phyloP scores from a whole-genome alignment of 1,140 invertebrate species.

The Eumeta japonica region DNA sequence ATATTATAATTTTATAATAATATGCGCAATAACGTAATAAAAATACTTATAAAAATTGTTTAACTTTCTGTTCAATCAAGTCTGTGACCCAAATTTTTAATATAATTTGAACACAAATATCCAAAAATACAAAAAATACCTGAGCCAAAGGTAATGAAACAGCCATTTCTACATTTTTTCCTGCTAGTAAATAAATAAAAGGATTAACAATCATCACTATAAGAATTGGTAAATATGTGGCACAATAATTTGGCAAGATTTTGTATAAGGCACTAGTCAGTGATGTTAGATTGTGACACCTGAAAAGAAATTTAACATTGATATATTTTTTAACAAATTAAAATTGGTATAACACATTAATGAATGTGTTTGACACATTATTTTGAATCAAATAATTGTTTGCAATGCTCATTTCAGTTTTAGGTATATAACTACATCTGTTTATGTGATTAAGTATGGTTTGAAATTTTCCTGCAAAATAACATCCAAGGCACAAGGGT shows the following conservation, averaged over 20 bases:
- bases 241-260: slow-evolving; percentile 76
- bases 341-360: too few species aligned
- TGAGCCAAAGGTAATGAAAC: slow-evolving; percentile 62
- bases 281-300: slow-evolving; percentile 68
- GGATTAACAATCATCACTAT: slow-evolving; percentile 77
- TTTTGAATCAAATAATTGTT: too few species aligned
- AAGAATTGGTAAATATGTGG: slow-evolving; percentile 71
- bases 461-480: too few species aligned
- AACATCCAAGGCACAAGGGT: too few species aligned
- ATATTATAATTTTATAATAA: too few species aligned
- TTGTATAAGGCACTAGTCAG: slow-evolving; percentile 61
- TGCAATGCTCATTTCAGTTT: too few species aligned
- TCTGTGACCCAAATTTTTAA: neutral
- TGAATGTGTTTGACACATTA: too few species aligned
- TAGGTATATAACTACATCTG: too few species aligned
- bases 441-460: too few species aligned
- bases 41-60: neutral
- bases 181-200: slow-evolving; percentile 66
- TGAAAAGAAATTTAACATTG: slow-evolving; percentile 61
- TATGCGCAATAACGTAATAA: too few species aligned
- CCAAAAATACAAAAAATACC: slow-evolving; percentile 20
- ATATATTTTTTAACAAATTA: too few species aligned
- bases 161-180: slow-evolving; percentile 63
- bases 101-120: slow-evolving; percentile 4
- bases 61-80: too few species aligned